phyloP scores from a whole-genome alignment of 2,888 invertebrate genomes.

The Strigamia transsilvanica region DNA sequence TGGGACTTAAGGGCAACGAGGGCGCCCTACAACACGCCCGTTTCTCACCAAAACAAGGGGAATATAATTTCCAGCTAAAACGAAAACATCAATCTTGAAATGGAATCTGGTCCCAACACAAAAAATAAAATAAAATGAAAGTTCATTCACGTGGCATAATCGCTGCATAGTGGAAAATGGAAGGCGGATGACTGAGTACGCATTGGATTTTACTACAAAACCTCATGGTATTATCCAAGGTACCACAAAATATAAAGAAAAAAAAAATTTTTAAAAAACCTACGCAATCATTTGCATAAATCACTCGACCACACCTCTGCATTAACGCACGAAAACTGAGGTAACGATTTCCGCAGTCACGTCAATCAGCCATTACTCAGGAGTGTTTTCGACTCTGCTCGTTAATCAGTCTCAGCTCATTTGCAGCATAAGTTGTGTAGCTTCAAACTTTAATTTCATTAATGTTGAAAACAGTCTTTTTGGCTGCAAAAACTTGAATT shows the following conservation, averaged over 20 bases:
- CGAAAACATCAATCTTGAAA: slow-evolving; percentile 16
- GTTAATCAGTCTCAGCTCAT: background rate
- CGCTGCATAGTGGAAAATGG: background rate
- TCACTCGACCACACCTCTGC: slow-evolving; percentile 4
- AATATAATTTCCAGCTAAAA: background rate
- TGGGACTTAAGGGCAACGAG: background rate
- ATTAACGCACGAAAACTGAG: background rate
- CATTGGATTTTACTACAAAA: background rate
- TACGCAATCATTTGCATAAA: background rate
- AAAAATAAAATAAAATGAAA: background rate
- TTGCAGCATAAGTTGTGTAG: background rate
- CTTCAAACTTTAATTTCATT: background rate
- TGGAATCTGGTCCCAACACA: background rate
- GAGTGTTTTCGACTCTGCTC: background rate
- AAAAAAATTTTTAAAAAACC: background rate
- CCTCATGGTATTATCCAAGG: background rate
- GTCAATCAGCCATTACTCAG: slow-evolving; percentile 24
- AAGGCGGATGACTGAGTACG: background rate
- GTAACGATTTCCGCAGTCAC: slow-evolving; percentile 9
- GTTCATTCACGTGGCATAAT: slow-evolving; percentile 2
- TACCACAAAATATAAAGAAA: background rate
- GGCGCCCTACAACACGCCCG: background rate
- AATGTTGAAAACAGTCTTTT: background rate
- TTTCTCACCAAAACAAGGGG: slow-evolving; percentile 11
- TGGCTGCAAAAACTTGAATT: background rate